Evolutionary conservation across 2,797 vertebrate species (phyloP).

Genomic region (Melanotaenia nigrans): DNA sequence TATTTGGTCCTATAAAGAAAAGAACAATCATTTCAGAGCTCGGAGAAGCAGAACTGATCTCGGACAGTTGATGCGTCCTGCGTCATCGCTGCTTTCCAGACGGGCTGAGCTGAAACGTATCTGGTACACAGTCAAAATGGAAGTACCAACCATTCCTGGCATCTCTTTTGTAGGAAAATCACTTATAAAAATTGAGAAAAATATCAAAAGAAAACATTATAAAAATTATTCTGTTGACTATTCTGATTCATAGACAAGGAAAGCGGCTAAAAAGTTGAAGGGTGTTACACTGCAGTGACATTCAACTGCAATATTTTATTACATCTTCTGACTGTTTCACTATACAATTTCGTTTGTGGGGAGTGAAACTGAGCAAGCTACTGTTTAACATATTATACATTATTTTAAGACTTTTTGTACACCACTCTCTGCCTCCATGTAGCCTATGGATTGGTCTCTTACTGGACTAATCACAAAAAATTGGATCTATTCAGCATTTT

Average conservation of each 20-base stretch:
- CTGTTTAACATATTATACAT: slow-evolving; percentile 46
- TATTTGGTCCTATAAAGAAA: slow-evolving; percentile 78
- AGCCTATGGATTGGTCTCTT: slow-evolving; percentile 23
- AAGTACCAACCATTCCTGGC: slow-evolving; percentile 74
- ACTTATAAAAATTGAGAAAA: slow-evolving; percentile 83
- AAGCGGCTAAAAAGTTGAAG: slow-evolving; percentile 67
- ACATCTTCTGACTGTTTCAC: slow-evolving; percentile 47
- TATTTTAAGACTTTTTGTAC: slow-evolving; percentile 60
- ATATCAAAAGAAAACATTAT: slow-evolving; percentile 84
- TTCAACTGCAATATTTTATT: slow-evolving; percentile 66
- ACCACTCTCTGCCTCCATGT: slow-evolving; percentile 10
- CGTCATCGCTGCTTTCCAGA: slow-evolving; percentile 35
- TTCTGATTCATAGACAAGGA: slow-evolving; percentile 67
- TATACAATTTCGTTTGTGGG: slow-evolving; percentile 28
- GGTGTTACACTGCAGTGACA: slow-evolving; percentile 57
- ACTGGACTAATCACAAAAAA: slow-evolving; percentile 7
- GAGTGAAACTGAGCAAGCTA: slow-evolving; percentile 38
- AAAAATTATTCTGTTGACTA: slow-evolving; percentile 84
- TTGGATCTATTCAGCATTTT: slow-evolving; percentile 17
- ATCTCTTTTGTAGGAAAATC: slow-evolving; percentile 70
- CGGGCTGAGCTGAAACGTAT: slow-evolving; percentile 54
- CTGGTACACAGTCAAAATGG: slow-evolving; percentile 67
- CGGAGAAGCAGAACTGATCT: slow-evolving; percentile 38
- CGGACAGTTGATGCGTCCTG: slow-evolving; percentile 12
- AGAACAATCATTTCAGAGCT: slow-evolving; percentile 50